Evolutionary conservation across 92 coral and sea anemone genomes (phyloP).

Genomic region (Phenganax subtilis): DNA sequence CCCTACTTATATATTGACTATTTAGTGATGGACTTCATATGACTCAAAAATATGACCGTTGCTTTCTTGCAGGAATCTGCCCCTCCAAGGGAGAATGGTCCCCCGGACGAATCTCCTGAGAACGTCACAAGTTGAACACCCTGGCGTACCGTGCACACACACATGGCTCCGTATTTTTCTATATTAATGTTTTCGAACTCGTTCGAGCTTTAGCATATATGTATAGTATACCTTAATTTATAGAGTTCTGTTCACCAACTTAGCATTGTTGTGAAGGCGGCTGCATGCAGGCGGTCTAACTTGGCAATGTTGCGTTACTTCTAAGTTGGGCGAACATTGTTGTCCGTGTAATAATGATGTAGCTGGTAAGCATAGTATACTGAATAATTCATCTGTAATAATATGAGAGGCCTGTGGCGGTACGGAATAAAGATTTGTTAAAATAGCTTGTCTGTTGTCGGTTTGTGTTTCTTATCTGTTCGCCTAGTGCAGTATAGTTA

Average conservation of each 20-base stretch:
- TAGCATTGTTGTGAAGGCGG: neutral
- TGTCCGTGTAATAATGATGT: slow-evolving; percentile 21
- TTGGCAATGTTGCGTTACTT: neutral
- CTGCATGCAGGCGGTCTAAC: neutral
- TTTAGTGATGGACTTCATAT: neutral
- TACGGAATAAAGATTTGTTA: slow-evolving; percentile 42
- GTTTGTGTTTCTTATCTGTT: neutral
- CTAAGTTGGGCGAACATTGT: neutral
- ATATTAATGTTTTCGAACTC: slow-evolving; percentile 9
- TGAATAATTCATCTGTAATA: slow-evolving; percentile 36
- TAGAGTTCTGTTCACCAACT: slow-evolving; percentile 29
- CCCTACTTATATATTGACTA: neutral
- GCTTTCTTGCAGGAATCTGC: slow-evolving; percentile 20
- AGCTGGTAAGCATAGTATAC: slow-evolving; percentile 10
- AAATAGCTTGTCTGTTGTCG: neutral
- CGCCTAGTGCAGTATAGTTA: too few relatives aligned
- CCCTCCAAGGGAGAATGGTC: slow-evolving; percentile 41
- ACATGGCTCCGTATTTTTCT: slow-evolving; percentile 33
- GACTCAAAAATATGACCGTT: neutral
- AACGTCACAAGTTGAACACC: slow-evolving; percentile 8
- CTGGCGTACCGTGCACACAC: slow-evolving; percentile 14
- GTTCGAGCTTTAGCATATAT: slow-evolving; percentile 9
- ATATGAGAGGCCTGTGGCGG: slow-evolving; percentile 36
- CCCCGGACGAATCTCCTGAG: slow-evolving; percentile 39
- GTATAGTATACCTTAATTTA: slow-evolving; percentile 29